Evolutionary conservation across 92 coral and sea anemone species (phyloP), one percentile per base, ranked within the genome.

Genomic region (Epizoanthus rinbou): DNA sequence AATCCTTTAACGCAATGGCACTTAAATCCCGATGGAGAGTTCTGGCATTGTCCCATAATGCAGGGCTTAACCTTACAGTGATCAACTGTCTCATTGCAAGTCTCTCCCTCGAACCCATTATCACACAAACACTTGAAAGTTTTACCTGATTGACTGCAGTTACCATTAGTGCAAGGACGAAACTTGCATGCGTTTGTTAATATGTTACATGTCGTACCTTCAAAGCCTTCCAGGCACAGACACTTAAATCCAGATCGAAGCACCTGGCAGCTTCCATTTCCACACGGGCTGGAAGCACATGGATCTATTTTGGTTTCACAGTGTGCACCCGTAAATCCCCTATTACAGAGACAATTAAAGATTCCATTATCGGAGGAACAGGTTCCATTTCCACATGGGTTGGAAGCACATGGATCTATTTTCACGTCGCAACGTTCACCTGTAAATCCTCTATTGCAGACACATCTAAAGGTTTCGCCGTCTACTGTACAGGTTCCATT

Each of bases 1-100:
- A 85, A 92, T 39, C 94, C 91, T 9, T 63, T 79, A 45, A 56
- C 75, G 50, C 98, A 94, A 47, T 69, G 39, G 86, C 98, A 94
- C 74, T 50, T 68, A 69, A 89, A 90, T 8, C 88, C 89, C 28
- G 64, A 62, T 58, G 80, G 45, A 28, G 64, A 39, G 39, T 64
- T 83, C 15, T 59, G 82, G 88, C 98, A 93, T 80, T 73, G 69
- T 3, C 98, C 96, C 70, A 90, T 80, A 37, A 87, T 39, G 64
- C 98, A 94, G 28, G 90, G 93, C 37, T 86, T 81, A 22, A 57
- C 69, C 57, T 41, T 76, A 76, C 98, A 94, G 54, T 87, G 72
- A 74, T 79, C 71, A 8, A 69, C 64, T 9, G 86, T 86, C 45
- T 71, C 78, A 63, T 81, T 86, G 73, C 95, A 92, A 43, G 73